Evolutionary conservation across 2,888 invertebrate genomes (phyloP), one percentile per base, ranked within the genome.

Genomic region (Stenoptilia bipunctidactyla): DNA sequence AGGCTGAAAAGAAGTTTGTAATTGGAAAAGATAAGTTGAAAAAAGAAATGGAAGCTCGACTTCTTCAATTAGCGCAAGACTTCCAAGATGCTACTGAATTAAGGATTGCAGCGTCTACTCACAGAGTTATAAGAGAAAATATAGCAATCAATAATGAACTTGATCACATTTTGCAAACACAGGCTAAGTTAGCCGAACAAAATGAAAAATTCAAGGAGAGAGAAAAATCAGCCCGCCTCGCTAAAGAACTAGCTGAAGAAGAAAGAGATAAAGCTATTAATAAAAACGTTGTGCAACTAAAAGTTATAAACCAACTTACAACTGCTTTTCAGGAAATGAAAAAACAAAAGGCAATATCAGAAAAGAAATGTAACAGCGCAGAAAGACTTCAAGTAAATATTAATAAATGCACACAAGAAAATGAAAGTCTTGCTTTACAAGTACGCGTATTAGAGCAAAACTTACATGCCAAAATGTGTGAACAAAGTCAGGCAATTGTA

Each of bases 61-160:
- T 97, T 10, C 79, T 92, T 43, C 89, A 93, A 55, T 84, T 96
- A 0, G 93, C 95, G 0, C 89, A 91, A 50, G 93, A 94, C 58
- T 96, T 96, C 55, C 90, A 93, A 51, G 90, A 92, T 55, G 92
- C 94, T 2, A 94, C 93, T 27, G 92, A 94, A 61, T 83, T 93
- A 37, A 88, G 94, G 44, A 93, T 96, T 59, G 94, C 96, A 0
- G 93, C 95, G 15, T 93, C 95, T 1, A 96, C 95, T 0, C 93
- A 96, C 49, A 85, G 94, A 45, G 90, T 94, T 0, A 92, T 96
- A 15, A 83, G 92, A 45, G 95, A 96, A 76, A 94, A 94, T 60
- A 91, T 93, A 43, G 89, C 91, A 0, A 82, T 94, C 3, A 93
- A 92, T 58, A 91, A 90, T 58, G 93, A 94, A 73, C 71, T 93